phyloP scores from a whole-genome alignment of 2,113 vertebrate genomes.

The Scomber japonicus region DNA sequence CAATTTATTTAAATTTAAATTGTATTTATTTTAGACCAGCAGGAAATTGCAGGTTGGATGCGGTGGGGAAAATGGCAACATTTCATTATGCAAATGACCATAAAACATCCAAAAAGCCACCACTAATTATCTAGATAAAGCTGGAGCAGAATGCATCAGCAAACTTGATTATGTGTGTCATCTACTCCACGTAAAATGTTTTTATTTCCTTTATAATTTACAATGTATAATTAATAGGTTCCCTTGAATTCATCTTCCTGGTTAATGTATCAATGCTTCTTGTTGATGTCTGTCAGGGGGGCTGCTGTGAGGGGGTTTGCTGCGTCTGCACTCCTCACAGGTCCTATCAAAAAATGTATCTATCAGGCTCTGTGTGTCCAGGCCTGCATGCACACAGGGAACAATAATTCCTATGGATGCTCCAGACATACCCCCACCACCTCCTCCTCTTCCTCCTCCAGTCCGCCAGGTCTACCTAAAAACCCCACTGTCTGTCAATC shows the following conservation, averaged over 20 bases:
- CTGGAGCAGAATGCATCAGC: slow-evolving; percentile 41
- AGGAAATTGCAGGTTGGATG: not conserved
- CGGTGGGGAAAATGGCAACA: not conserved
- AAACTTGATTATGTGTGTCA: slow-evolving; percentile 36
- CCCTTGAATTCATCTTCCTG: slow-evolving; percentile 24
- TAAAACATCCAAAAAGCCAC: slow-evolving; percentile 14
- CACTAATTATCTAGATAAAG: slow-evolving; percentile 58
- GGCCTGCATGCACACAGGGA: slow-evolving; percentile 75
- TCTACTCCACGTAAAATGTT: not conserved
- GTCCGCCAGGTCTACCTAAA: slow-evolving; percentile 78
- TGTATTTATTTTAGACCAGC: not conserved
- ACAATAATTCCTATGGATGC: slow-evolving; percentile 83
- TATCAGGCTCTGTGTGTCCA: slow-evolving; percentile 59
- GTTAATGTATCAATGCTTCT: slow-evolving; percentile 58
- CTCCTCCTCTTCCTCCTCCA: slow-evolving; percentile 55
- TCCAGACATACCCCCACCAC: slow-evolving; percentile 70
- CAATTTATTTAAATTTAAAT: not conserved
- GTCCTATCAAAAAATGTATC: slow-evolving; percentile 67
- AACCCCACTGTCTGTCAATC: slow-evolving; percentile 85
- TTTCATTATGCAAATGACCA: slow-evolving; percentile 68
- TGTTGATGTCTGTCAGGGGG: slow-evolving; percentile 74
- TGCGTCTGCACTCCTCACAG: slow-evolving; percentile 74
- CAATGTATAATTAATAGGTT: not conserved
- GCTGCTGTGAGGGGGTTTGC: slow-evolving; percentile 57
- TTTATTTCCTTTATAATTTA: not conserved